Evolutionary conservation across 2,113 vertebrate species (phyloP).

Genomic region (Psittacula cyanocephala): DNA sequence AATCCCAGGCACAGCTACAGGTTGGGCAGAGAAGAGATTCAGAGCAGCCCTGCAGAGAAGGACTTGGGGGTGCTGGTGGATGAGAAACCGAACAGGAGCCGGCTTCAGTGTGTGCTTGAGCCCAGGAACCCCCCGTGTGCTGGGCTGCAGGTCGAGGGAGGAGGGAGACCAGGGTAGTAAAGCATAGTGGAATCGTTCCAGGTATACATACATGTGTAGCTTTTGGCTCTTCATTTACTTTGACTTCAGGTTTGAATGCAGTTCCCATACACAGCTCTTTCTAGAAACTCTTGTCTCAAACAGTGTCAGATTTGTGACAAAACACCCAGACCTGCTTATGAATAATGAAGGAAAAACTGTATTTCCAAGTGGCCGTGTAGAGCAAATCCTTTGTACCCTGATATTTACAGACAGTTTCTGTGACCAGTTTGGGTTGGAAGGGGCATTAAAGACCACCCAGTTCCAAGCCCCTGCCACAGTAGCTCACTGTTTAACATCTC

Average conservation of each 20-base stretch:
- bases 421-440: not conserved
- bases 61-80: not conserved
- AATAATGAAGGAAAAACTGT: accelerated
- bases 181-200: not conserved
- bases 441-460: not conserved
- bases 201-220: not conserved
- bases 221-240: not conserved
- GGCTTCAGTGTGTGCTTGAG: not conserved
- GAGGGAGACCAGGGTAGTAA: not conserved
- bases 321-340: not conserved
- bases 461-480: not conserved
- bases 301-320: not conserved
- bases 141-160: not conserved
- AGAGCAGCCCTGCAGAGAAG: too few species aligned
- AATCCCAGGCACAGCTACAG: not conserved
- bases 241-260: not conserved
- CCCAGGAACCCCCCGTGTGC: not conserved
- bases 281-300: not conserved
- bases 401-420: not conserved
- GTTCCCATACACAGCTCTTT: not conserved
- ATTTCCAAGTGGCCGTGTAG: accelerated
- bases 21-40: not conserved
- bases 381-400: not conserved
- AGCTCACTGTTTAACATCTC: not conserved
- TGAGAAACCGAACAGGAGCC: not conserved